phyloP scores from a whole-genome alignment of 2,888 invertebrate genomes.

The Apantesis nais region DNA sequence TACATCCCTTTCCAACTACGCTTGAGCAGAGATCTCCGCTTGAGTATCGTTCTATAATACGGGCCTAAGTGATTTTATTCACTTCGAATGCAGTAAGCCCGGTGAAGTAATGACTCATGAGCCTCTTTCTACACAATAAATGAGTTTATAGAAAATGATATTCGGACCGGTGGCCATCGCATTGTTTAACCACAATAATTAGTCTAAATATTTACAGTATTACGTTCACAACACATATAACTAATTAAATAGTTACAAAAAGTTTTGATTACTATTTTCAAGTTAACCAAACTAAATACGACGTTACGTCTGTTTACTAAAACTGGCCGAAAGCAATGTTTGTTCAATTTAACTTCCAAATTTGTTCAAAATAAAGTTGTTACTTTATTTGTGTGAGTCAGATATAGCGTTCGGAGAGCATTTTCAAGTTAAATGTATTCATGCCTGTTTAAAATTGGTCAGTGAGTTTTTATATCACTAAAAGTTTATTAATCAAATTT shows the following conservation, averaged over 20 bases:
- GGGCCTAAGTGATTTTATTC: too few relatives aligned
- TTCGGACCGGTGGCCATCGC: too few relatives aligned
- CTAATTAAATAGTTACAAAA: background rate
- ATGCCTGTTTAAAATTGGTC: background rate
- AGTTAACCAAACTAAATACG: background rate
- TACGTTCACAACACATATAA: too few relatives aligned
- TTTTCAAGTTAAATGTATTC: background rate
- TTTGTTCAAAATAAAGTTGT: conserved; percentile 7
- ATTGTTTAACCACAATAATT: too few relatives aligned
- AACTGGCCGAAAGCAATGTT: conserved; percentile 6
- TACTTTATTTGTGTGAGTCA: conserved; percentile 1
- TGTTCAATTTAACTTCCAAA: conserved; percentile 14
- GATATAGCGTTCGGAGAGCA: background rate
- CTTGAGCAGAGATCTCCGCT: too few relatives aligned
- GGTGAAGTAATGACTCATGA: too few relatives aligned
- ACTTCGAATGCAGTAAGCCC: too few relatives aligned
- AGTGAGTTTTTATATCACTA: background rate
- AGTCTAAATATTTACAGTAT: too few relatives aligned
- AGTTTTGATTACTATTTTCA: conserved; percentile 12
- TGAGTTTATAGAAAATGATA: too few relatives aligned
- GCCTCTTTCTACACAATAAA: too few relatives aligned
- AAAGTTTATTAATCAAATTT: background rate
- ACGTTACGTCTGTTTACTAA: background rate
- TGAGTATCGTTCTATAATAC: too few relatives aligned
- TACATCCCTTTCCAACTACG: too few relatives aligned